These are phyloP conservation scores for Hapalemur alaotrensis DNA, from an alignment of 2,797 vertebrate species.

Conservation along the genomic window DNA sequence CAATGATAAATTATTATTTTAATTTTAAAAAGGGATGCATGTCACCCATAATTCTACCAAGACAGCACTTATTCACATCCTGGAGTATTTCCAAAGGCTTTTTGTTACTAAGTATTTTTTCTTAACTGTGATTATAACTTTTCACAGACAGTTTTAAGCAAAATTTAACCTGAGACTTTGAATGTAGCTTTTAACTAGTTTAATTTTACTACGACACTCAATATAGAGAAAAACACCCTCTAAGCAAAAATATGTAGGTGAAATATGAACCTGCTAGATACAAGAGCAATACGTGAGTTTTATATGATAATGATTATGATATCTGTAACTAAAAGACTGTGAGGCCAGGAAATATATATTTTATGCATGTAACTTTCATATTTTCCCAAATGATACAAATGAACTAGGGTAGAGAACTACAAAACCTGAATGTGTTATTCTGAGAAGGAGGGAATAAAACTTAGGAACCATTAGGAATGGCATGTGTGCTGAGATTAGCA, in stretches of 20 bases:
- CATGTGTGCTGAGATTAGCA: background rate
- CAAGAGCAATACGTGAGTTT: background rate
- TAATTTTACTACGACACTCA: background rate
- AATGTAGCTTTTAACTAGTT: constrained; percentile 26
- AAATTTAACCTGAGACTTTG: background rate
- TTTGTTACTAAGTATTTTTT: constrained; percentile 26
- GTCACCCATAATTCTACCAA: background rate
- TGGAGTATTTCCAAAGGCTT: background rate
- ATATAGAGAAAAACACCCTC: background rate
- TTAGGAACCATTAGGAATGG: background rate
- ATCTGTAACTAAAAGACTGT: background rate
- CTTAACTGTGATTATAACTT: constrained; percentile 19
- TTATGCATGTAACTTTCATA: background rate
- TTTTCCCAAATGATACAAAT: background rate
- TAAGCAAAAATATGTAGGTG: background rate
- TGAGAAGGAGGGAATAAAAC: constrained; percentile 17
- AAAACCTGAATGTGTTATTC: constrained; percentile 20
- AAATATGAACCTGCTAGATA: background rate
- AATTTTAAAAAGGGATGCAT: constrained; percentile 6
- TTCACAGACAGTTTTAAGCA: background rate
- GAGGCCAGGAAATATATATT: background rate
- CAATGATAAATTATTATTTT: background rate
- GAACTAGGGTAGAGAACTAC: background rate
- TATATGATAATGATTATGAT: background rate
- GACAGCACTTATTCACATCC: background rate